Conservation (phyloP, 92 coral and sea anemone species). For the Phenganax stokvisi region DNA sequence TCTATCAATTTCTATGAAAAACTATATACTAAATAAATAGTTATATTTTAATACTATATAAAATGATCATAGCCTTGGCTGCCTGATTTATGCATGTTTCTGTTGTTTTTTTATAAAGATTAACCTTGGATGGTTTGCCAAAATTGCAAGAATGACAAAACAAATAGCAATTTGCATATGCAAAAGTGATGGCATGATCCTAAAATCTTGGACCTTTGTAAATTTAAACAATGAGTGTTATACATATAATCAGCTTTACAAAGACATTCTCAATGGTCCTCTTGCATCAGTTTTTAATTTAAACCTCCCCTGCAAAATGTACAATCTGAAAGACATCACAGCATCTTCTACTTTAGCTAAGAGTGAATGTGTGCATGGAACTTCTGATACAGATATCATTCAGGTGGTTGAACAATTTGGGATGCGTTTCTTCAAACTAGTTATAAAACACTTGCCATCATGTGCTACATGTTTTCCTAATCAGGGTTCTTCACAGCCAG, state of each 20-base stretch:
- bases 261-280: constrained; percentile 31
- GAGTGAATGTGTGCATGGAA: constrained; percentile 23
- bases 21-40: no score
- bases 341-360: constrained; percentile 14
- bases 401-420: constrained; percentile 32
- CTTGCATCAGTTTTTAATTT: constrained; percentile 28
- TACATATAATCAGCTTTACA: constrained; percentile 20
- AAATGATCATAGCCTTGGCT: no score
- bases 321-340: constrained; percentile 25
- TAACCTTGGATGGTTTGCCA: not conserved
- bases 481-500: constrained; percentile 29
- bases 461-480: constrained; percentile 30
- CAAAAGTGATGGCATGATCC: constrained; percentile 3
- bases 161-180: constrained; percentile 27
- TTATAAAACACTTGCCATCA: constrained; percentile 17
- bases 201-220: constrained; percentile 22
- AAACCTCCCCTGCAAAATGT: constrained; percentile 28
- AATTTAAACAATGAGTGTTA: constrained; percentile 2
- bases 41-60: no score
- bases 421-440: constrained; percentile 24
- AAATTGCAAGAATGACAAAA: constrained; percentile 17
- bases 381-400: constrained; percentile 25
- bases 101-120: not conserved
- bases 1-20: no score
- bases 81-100: no score